These are phyloP conservation scores for Lagopus leucura DNA, from an alignment of 2,113 vertebrate species.

Conservation along the genomic window DNA sequence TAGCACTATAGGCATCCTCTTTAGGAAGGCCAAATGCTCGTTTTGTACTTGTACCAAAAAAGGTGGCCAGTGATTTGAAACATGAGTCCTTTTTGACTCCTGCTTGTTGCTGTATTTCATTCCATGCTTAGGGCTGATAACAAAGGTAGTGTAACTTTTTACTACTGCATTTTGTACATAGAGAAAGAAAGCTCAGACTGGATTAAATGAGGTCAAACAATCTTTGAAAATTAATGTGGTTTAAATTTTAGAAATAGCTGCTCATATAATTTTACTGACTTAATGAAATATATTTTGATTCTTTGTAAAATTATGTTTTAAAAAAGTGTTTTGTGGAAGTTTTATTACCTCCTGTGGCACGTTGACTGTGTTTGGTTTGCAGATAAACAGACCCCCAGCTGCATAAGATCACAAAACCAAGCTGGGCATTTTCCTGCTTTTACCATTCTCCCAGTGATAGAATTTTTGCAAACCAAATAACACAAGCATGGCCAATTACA, in stretches of 20 bases:
- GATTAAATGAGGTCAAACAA: neutral
- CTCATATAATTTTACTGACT: neutral
- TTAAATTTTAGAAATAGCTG: neutral
- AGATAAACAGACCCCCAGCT: neutral
- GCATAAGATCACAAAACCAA: neutral
- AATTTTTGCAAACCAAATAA: neutral
- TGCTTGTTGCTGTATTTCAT: neutral
- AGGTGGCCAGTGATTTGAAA: neutral
- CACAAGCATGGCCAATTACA: neutral
- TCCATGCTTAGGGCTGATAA: neutral
- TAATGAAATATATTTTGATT: neutral
- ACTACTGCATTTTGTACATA: neutral
- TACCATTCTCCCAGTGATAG: neutral
- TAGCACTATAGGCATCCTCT: neutral
- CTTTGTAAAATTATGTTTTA: neutral
- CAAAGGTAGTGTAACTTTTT: neutral
- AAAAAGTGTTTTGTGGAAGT: neutral
- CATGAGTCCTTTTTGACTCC: neutral
- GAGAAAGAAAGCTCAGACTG: neutral
- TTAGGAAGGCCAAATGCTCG: neutral
- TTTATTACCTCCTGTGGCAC: neutral
- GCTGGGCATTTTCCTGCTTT: neutral
- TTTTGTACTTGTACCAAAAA: neutral
- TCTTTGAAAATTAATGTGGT: neutral
- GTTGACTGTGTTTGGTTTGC: neutral